Conservation (phyloP, 2,888 invertebrate species). For the Chrysolina oricalcia region DNA sequence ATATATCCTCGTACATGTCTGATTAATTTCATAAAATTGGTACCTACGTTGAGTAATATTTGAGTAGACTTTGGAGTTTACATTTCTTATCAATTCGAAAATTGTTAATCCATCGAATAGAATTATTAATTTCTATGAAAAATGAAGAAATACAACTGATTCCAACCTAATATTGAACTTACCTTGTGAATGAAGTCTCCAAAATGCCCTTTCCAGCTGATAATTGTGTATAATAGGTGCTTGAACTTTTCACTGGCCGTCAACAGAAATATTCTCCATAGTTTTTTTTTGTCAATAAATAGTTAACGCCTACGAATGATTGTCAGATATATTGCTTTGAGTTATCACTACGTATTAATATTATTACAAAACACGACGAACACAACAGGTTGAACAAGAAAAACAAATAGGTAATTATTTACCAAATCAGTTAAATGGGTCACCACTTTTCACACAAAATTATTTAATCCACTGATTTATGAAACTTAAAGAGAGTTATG, state of each 20-base stretch:
- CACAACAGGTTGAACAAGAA: not conserved
- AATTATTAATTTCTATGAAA: too few relatives aligned
- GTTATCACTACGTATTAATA: not conserved
- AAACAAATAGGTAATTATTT: not conserved
- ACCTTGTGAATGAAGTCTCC: not conserved
- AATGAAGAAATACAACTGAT: too few relatives aligned
- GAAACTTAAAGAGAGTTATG: not conserved
- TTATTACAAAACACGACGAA: not conserved
- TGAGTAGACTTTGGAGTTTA: too few relatives aligned
- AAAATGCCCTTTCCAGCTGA: too few relatives aligned
- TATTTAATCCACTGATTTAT: not conserved
- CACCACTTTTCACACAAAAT: not conserved
- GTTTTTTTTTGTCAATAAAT: not conserved
- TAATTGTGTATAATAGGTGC: too few relatives aligned
- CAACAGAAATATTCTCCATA: not conserved
- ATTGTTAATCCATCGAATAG: too few relatives aligned
- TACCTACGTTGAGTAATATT: too few relatives aligned
- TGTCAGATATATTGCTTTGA: slow-evolving; percentile 1
- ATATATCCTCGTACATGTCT: too few relatives aligned
- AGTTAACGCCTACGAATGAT: not conserved
- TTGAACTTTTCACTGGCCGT: too few relatives aligned
- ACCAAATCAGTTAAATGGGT: not conserved
- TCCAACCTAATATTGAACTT: not conserved
- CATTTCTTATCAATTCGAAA: too few relatives aligned
- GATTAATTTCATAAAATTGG: too few relatives aligned